A percentile compares a stretch with the other conserved stretches of the same genome.
Evolutionary conservation across 2,888 invertebrate species (phyloP).

Genomic region (Cheilosia scutellata): DNA sequence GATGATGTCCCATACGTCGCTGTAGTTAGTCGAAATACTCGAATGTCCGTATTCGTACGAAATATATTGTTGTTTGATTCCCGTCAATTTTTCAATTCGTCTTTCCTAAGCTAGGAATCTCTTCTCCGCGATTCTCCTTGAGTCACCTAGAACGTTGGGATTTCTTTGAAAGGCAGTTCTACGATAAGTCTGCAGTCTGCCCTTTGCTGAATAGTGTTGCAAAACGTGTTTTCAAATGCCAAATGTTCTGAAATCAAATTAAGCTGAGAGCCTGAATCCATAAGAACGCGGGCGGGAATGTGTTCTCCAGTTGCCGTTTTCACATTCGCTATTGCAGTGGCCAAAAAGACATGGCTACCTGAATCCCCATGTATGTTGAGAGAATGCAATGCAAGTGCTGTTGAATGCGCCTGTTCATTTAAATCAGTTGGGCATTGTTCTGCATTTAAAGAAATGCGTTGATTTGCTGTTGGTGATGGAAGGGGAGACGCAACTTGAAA

Average conservation of each 20-base stretch:
- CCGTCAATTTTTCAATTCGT: slow-evolving; percentile 21
- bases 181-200: slow-evolving; percentile 25
- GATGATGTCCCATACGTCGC: too few relatives aligned
- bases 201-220: slow-evolving; percentile 8
- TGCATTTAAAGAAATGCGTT: neutral
- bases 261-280: slow-evolving; percentile 53
- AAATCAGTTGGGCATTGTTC: neutral
- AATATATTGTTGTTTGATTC: slow-evolving; percentile 23
- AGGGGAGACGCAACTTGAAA: slow-evolving; percentile 20
- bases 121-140: slow-evolving; percentile 32
- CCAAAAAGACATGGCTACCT: slow-evolving; percentile 18
- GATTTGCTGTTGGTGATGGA: neutral
- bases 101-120: slow-evolving; percentile 31
- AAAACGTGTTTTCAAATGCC: slow-evolving; percentile 12
- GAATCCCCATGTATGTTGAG: neutral
- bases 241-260: slow-evolving; percentile 24
- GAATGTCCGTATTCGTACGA: too few relatives aligned
- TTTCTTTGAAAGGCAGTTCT: slow-evolving; percentile 44
- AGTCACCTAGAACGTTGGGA: slow-evolving; percentile 45
- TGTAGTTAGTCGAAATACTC: too few relatives aligned
- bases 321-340: slow-evolving; percentile 29
- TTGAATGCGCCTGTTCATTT: neutral
- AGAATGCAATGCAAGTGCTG: slow-evolving; percentile 24
- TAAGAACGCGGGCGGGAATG: slow-evolving; percentile 29
- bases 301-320: slow-evolving; percentile 25